A percentile compares a stretch with the other conserved stretches of the same genome.
phyloP scores from a whole-genome alignment of 2,888 invertebrate genomes.

The Petrolisthes cinctipes region DNA sequence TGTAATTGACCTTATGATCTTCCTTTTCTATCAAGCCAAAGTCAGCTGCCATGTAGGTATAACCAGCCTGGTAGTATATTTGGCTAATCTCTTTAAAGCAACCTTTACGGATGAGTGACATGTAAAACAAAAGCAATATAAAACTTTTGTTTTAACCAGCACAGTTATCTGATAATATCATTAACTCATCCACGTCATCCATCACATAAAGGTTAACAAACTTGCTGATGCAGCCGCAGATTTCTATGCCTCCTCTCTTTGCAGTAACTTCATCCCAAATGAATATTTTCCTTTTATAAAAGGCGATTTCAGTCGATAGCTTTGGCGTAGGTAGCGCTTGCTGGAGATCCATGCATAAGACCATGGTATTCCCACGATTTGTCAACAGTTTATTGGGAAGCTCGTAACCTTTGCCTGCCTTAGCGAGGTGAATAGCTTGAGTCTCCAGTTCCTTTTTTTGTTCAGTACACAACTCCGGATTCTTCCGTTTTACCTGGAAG shows the following conservation, averaged over 20 bases:
- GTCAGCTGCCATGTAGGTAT: slow-evolving; percentile 17
- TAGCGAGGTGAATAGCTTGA: not conserved
- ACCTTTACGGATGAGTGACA: not conserved
- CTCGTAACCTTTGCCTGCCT: not conserved
- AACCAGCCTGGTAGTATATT: not conserved
- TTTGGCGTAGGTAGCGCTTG: not conserved
- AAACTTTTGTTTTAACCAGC: not conserved
- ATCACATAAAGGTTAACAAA: not conserved
- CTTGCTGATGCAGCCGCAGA: too few species aligned
- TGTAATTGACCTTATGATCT: too few species aligned
- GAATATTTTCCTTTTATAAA: not conserved
- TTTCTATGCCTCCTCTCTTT: not conserved
- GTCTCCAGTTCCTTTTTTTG: not conserved
- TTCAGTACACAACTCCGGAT: not conserved
- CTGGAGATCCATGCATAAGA: not conserved
- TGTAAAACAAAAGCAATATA: not conserved
- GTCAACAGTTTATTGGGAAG: not conserved
- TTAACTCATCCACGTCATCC: not conserved
- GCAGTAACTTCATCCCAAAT: not conserved
- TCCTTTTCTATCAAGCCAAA: too few species aligned
- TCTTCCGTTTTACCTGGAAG: not conserved
- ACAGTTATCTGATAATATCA: slow-evolving; percentile 12
- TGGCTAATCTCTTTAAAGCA: not conserved
- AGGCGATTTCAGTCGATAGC: not conserved
- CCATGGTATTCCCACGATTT: not conserved